Conservation (phyloP, 1,140 invertebrate genomes). For the Panagrolaimus sp. region DNA sequence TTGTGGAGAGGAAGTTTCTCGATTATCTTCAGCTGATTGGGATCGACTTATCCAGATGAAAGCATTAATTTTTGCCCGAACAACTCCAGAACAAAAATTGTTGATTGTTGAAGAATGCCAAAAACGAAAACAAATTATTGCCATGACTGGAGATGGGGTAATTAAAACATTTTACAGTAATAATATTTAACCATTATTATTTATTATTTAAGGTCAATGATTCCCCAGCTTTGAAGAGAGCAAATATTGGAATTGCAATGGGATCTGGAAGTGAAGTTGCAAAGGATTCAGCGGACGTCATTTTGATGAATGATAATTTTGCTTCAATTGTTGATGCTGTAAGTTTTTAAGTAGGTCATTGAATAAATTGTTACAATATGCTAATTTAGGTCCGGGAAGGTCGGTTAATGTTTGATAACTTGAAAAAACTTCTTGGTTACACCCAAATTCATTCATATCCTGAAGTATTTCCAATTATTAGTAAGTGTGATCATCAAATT, state of each 20-base stretch:
- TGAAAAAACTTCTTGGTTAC: slow-evolving; percentile 67
- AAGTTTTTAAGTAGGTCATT: no score
- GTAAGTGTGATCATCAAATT: no score
- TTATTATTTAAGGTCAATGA: no score
- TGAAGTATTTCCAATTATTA: slow-evolving; percentile 68
- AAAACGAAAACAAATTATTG: slow-evolving; percentile 41
- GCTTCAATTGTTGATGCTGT: slow-evolving; percentile 68
- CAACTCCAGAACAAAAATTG: slow-evolving; percentile 49
- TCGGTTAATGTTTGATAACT: slow-evolving; percentile 68
- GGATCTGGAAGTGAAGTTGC: slow-evolving; percentile 64
- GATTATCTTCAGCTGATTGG: slow-evolving; percentile 4
- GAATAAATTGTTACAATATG: no score
- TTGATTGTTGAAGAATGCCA: slow-evolving; percentile 48
- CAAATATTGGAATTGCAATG: slow-evolving; percentile 52
- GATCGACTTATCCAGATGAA: slow-evolving; percentile 20
- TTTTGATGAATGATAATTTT: slow-evolving; percentile 69
- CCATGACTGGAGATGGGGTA: slow-evolving; percentile 60
- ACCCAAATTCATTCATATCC: slow-evolving; percentile 68
- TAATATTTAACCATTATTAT: no score
- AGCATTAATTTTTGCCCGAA: slow-evolving; percentile 66
- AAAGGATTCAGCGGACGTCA: slow-evolving; percentile 70
- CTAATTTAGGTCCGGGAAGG: slow-evolving; percentile 63
- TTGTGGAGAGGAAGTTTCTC: no score
- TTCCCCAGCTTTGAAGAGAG: slow-evolving; percentile 45
- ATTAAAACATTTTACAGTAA: no score